Evolutionary conservation across 2,888 invertebrate species (phyloP).

Genomic region (Priapulus caudatus): DNA sequence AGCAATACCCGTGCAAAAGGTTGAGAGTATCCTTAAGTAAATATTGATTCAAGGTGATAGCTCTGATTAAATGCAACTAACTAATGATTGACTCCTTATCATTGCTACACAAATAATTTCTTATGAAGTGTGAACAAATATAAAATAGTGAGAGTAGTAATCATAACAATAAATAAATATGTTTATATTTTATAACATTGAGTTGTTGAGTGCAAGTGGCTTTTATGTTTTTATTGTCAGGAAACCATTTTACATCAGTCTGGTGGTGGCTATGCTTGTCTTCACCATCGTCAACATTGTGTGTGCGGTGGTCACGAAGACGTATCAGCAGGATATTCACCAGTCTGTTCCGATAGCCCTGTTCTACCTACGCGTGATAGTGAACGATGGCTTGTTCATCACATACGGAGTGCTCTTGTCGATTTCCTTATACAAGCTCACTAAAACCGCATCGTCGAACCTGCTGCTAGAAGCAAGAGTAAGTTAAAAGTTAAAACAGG

Average conservation of each 20-base stretch:
- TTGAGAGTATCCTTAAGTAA: too few relatives aligned
- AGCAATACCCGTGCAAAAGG: too few relatives aligned
- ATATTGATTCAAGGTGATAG: too few relatives aligned
- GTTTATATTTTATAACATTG: too few relatives aligned
- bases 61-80: too few relatives aligned
- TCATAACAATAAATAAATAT: too few relatives aligned
- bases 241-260: slow-evolving; percentile 24
- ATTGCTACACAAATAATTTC: too few relatives aligned
- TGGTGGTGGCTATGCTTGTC: slow-evolving; percentile 26
- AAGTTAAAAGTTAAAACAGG: too few relatives aligned
- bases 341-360: slow-evolving; percentile 22
- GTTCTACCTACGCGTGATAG: slow-evolving; percentile 30
- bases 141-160: too few relatives aligned
- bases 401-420: slow-evolving; percentile 29
- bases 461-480: slow-evolving; percentile 37
- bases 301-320: slow-evolving; percentile 28
- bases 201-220: too few relatives aligned
- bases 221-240: slow-evolving; percentile 24
- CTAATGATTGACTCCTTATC: too few relatives aligned
- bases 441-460: slow-evolving; percentile 31
- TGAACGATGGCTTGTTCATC: slow-evolving; percentile 35
- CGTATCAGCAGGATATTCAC: slow-evolving; percentile 20
- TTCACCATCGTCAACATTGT: slow-evolving; percentile 32
- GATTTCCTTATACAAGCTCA: slow-evolving; percentile 32
- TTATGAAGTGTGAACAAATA: too few relatives aligned